These are phyloP conservation scores for Catharus ustulatus DNA, from an alignment of 2,797 vertebrate species.

Conservation along the genomic window DNA sequence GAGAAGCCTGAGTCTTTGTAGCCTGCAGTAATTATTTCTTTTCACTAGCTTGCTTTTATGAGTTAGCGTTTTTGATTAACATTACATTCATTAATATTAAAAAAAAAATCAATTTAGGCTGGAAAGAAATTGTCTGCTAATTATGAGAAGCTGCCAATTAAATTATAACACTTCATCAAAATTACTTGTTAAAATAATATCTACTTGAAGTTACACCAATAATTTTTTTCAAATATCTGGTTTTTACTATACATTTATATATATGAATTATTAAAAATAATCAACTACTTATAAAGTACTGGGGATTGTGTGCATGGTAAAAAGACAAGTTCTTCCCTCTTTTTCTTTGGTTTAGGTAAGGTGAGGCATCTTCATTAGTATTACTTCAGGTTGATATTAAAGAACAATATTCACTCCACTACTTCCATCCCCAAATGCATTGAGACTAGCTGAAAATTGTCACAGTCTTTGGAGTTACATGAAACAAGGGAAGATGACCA, in stretches of 20 bases:
- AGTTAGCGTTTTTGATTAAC: not conserved
- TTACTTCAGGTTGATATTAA: not conserved
- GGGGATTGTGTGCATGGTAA: not conserved
- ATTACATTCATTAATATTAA: conserved; percentile 18
- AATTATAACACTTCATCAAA: not conserved
- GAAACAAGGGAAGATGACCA: not conserved
- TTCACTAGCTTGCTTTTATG: conserved; percentile 7
- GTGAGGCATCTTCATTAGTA: not conserved
- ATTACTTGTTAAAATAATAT: not conserved
- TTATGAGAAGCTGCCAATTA: conserved; percentile 1
- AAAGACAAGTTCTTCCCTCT: not conserved
- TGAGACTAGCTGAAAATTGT: not conserved
- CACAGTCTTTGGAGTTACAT: not conserved
- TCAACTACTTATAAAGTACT: not conserved
- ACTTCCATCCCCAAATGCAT: not conserved
- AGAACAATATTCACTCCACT: not conserved
- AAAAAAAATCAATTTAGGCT: conserved; percentile 13
- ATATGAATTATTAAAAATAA: not conserved
- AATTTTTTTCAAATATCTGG: not conserved
- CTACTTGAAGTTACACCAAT: not conserved
- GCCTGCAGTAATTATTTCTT: conserved; percentile 14
- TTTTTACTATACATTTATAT: not conserved
- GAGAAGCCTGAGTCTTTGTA: not conserved
- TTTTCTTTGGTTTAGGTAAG: not conserved
- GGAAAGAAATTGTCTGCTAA: not conserved